phyloP scores from a whole-genome alignment of 2,797 vertebrate species.

The Tragelaphus eurycerus region DNA sequence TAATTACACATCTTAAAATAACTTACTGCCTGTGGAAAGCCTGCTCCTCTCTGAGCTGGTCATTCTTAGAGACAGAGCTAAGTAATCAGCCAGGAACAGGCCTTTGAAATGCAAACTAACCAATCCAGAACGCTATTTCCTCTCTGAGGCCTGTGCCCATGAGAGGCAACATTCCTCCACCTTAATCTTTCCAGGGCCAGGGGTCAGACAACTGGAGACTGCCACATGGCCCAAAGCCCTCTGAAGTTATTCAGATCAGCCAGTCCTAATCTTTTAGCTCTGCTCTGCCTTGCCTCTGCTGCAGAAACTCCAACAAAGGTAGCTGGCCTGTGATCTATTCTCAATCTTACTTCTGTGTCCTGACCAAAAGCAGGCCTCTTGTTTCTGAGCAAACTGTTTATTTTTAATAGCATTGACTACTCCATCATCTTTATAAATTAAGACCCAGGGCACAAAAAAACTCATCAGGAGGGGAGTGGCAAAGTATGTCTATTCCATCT shows the following conservation, averaged over 20 bases:
- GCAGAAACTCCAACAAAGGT: background rate
- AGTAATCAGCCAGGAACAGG: background rate
- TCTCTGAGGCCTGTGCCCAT: background rate
- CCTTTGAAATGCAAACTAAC: background rate
- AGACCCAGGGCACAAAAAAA: background rate
- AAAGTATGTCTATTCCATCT: background rate
- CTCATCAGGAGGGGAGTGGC: background rate
- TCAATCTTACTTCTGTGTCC: background rate
- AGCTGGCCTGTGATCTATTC: background rate
- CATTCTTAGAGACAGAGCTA: background rate
- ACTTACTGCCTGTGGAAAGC: background rate
- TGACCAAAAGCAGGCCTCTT: background rate
- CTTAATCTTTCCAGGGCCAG: background rate
- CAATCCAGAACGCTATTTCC: background rate
- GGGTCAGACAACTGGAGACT: background rate
- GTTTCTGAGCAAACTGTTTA: background rate
- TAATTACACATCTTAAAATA: background rate
- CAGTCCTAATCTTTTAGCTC: background rate
- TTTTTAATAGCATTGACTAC: background rate
- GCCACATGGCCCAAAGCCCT: background rate
- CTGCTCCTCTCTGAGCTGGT: background rate
- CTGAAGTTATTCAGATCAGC: background rate
- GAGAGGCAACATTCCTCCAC: background rate
- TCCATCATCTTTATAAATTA: background rate
- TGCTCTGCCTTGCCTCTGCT: background rate